Evolutionary conservation across 2,888 invertebrate genomes (phyloP), one percentile per base, ranked within the genome.

Genomic region (Pristionchus fissidentatus): DNA sequence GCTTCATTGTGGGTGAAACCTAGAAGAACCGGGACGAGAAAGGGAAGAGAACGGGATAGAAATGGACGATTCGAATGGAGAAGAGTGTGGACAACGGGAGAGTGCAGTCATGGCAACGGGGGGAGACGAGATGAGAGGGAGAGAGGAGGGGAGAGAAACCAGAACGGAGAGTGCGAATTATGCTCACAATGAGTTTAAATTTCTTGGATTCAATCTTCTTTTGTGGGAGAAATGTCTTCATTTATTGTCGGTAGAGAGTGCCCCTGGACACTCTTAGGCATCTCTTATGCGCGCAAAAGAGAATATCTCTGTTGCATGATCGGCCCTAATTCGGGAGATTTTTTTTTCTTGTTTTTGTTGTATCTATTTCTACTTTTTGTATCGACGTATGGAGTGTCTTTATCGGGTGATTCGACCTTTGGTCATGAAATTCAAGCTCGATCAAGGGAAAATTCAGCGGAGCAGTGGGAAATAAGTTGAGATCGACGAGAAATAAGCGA

Each of bases 1-100:
- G 86, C 80, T 91, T 88, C 90, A 90, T 90, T 73, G 41, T 43
- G 41, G 62, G 35, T 13, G 62, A 41, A 81, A 46, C 38, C 22
- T 38, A 83, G 41, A 38, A 81, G 41, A 38, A 22, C 3, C 26
- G 15, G 62, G 35, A 62, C 29, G 5, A 32, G 62, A 62, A 62
- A 13, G 32, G 62, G 62, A 62, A 15, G 32, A 62, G 29, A 73
- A 73, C 10, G 15, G 29, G 73, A 70, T 1, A 41, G 41, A 41
- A 13, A 8, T 26, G n/a, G 41, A n/a, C n/a, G n/a, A n/a, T n/a
- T n/a, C n/a, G n/a, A n/a, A 43, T 8, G 22, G 38, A 43, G 73
- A 73, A 19, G 62, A 15, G 35, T 26, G n/a, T 15, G 22, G 41
- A 41, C 66, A 66, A 15, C 38, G 38, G 22, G 55, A 22, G 8